phyloP scores from a whole-genome alignment of 1,140 invertebrate species.

The Plectrocnemia conspersa region DNA sequence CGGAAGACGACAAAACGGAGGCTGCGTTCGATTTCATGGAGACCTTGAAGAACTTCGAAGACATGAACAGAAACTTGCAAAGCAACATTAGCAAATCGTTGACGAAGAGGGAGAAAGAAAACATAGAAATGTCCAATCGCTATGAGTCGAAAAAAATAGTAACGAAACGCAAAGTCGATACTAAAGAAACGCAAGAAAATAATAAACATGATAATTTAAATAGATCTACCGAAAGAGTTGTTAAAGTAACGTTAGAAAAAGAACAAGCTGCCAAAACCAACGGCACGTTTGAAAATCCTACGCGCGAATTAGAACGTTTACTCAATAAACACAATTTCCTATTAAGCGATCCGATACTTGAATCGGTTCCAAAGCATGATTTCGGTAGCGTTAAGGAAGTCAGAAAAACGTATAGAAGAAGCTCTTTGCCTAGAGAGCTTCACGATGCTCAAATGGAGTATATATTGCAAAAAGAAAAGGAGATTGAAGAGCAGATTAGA shows the following conservation, averaged over 20 bases:
- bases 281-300: slow-evolving; percentile 12
- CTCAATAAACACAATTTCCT: slow-evolving; percentile 29
- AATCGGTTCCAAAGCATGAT: slow-evolving; percentile 16
- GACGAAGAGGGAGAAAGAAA: slow-evolving; percentile 34
- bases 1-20: slow-evolving; percentile 39
- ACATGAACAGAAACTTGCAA: slow-evolving; percentile 38
- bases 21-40: slow-evolving; percentile 37
- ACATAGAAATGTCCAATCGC: slow-evolving; percentile 21
- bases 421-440: slow-evolving; percentile 61
- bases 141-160: too few relatives aligned
- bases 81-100: slow-evolving; percentile 28
- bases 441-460: slow-evolving; percentile 65
- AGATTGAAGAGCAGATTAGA: slow-evolving; percentile 58
- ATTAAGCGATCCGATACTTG: slow-evolving; percentile 33
- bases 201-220: too few relatives aligned
- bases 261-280: background rate
- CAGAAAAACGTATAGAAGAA: slow-evolving; percentile 42
- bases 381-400: slow-evolving; percentile 26
- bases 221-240: slow-evolving; percentile 14
- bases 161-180: slow-evolving; percentile 13
- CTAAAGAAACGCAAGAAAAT: too few relatives aligned
- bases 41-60: slow-evolving; percentile 30
- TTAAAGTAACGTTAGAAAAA: slow-evolving; percentile 14
- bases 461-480: slow-evolving; percentile 61
- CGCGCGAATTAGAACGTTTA: slow-evolving; percentile 18